Percentiles rank a stretch among this genome's conserved stretches.
phyloP scores from a whole-genome alignment of 2,797 vertebrate genomes.

The Spinibarbus caldwelli region DNA sequence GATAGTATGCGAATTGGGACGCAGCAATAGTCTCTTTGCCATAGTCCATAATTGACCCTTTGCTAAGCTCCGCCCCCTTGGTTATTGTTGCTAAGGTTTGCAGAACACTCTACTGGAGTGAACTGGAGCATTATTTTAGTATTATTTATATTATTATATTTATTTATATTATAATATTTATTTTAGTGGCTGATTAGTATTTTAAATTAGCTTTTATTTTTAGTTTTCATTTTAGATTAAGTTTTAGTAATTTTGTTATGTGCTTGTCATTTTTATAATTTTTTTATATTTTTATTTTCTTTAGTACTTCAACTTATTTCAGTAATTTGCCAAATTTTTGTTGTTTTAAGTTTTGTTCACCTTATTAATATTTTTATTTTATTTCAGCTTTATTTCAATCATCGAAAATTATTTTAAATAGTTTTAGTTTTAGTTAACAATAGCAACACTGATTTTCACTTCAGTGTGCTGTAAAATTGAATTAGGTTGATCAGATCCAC shows the following conservation, averaged over 20 bases:
- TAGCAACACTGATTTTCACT: background rate
- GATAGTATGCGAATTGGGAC: no score
- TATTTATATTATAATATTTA: background rate
- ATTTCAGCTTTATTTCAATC: background rate
- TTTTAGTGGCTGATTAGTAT: background rate
- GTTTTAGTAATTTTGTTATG: background rate
- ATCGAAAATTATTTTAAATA: background rate
- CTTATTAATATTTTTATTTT: background rate
- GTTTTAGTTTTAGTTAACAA: background rate
- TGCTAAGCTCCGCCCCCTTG: background rate
- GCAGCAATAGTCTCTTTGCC: no score
- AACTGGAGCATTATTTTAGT: background rate
- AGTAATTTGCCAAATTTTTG: background rate
- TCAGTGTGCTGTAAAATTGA: no score
- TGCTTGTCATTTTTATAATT: background rate
- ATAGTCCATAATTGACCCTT: background rate
- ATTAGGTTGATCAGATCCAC: no score
- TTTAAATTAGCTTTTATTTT: background rate
- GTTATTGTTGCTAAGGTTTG: background rate
- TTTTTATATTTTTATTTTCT: background rate
- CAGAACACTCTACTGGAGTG: background rate
- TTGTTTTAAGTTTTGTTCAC: background rate
- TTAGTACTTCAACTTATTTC: background rate
- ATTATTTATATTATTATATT: background rate
- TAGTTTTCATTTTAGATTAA: background rate